A percentile compares a stretch with the other conserved stretches of the same genome.
phyloP scores from a whole-genome alignment of 1,140 invertebrate species.

The Drosophila suzukii region DNA sequence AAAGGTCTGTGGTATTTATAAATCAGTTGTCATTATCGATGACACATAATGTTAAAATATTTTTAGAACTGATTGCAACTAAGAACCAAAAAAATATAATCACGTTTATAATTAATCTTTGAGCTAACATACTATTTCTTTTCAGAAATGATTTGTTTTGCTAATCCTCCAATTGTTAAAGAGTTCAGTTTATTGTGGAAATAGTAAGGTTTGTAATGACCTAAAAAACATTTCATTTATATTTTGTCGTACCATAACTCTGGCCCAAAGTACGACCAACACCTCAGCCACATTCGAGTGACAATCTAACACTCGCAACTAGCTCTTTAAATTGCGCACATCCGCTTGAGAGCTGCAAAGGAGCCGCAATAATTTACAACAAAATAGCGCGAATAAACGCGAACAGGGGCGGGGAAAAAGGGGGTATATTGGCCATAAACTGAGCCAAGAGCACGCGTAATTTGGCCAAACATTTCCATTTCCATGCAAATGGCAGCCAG shows the following conservation, averaged over 20 bases:
- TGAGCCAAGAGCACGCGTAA: constrained; percentile 76
- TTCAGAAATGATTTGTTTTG: neutral
- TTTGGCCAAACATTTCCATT: constrained; percentile 65
- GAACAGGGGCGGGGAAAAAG: constrained; percentile 28
- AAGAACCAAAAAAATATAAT: no score
- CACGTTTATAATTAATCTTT: neutral
- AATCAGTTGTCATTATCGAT: no score
- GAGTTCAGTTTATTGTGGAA: neutral
- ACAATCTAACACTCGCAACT: constrained; percentile 56
- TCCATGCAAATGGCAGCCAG: constrained; percentile 68
- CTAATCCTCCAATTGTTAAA: neutral
- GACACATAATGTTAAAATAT: no score
- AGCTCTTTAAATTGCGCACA: constrained; percentile 66
- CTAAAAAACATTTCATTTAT: constrained; percentile 5
- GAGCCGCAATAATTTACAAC: constrained; percentile 70
- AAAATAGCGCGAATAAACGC: constrained; percentile 76
- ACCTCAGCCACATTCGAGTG: constrained; percentile 39
- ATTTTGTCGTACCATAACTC: constrained; percentile 3
- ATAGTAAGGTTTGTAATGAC: neutral
- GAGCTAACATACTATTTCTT: no score
- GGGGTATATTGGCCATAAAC: constrained; percentile 70
- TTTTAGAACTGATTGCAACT: no score
- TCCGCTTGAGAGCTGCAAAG: constrained; percentile 56
- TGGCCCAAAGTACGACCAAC: constrained; percentile 19
- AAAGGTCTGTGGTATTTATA: neutral